A percentile compares a stretch with the other conserved stretches of the same genome.
phyloP scores from a whole-genome alignment of 2,888 invertebrate genomes.

The Agrilus cyanescens region DNA sequence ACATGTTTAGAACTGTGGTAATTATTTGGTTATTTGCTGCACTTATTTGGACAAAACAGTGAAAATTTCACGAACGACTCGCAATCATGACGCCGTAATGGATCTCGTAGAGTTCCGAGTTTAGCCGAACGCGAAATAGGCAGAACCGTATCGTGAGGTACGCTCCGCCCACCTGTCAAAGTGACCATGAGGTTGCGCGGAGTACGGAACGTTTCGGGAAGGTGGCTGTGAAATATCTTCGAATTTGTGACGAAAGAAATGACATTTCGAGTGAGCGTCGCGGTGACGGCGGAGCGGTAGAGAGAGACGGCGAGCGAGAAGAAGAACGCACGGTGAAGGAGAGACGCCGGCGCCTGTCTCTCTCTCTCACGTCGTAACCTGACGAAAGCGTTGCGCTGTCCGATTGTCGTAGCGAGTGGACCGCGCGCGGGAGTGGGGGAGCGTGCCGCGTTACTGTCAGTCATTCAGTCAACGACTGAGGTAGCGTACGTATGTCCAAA shows the following conservation, averaged over 20 bases:
- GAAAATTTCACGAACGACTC: constrained; percentile 17
- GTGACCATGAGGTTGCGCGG: constrained; percentile 35
- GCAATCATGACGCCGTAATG: constrained; percentile 27
- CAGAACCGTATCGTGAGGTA: constrained; percentile 13
- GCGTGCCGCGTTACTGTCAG: constrained; percentile 34
- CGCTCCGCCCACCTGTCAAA: constrained; percentile 35
- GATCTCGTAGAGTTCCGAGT: constrained; percentile 26
- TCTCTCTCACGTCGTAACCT: constrained; percentile 17
- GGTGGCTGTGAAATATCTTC: constrained; percentile 28
- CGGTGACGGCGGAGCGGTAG: constrained; percentile 13
- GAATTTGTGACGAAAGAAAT: constrained; percentile 34
- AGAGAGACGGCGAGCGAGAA: constrained; percentile 10
- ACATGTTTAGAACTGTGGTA: neutral
- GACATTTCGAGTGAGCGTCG: constrained; percentile 27
- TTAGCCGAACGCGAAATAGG: constrained; percentile 29
- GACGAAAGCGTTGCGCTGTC: constrained; percentile 32
- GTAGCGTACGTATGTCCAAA: too few species aligned
- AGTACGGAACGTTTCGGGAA: constrained; percentile 21
- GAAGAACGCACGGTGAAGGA: constrained; percentile 22
- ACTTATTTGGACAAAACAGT: too few species aligned
- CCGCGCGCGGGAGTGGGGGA: constrained; percentile 24
- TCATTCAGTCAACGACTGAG: constrained; percentile 34
- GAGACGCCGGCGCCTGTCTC: constrained; percentile 32
- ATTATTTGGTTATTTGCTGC: constrained; percentile 1
- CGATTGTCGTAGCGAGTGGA: constrained; percentile 15